Percentiles rank a stretch among this genome's conserved stretches.
phyloP scores from a whole-genome alignment of 2,888 invertebrate species.

The Amiota minor region DNA sequence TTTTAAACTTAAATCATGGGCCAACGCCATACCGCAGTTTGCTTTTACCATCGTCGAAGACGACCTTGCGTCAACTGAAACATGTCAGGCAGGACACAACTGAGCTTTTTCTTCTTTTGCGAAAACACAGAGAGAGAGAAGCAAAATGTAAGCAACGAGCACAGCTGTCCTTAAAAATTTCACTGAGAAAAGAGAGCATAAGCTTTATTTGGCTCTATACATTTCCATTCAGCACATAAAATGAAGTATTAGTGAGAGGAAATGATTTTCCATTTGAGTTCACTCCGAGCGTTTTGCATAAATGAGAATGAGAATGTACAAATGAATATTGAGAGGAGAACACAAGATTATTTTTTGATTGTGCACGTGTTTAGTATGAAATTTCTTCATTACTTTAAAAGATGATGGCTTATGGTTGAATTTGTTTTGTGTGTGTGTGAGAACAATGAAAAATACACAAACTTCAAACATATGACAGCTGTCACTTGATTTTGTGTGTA shows the following conservation, averaged over 20 bases:
- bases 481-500: constrained; percentile 54
- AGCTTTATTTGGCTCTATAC: not conserved
- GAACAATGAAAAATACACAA: constrained; percentile 33
- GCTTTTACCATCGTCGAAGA: not conserved
- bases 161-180: not conserved
- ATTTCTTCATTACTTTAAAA: constrained; percentile 35
- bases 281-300: too few relatives aligned
- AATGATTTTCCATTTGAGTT: too few relatives aligned
- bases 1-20: not conserved
- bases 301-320: too few relatives aligned
- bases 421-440: constrained; percentile 24
- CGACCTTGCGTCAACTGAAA: constrained; percentile 26
- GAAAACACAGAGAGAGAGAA: too few relatives aligned
- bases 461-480: constrained; percentile 58
- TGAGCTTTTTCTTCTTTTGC: too few relatives aligned
- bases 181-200: not conserved
- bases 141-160: too few relatives aligned
- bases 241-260: not conserved
- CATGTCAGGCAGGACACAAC: not conserved
- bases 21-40: not conserved
- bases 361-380: constrained; percentile 57
- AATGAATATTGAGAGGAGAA: too few relatives aligned
- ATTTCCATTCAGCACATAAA: not conserved
- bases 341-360: too few relatives aligned
- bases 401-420: constrained; percentile 47